Conservation (phyloP, 37 sponge, comb jelly and placozoan species). For the Lycopodina hypogea region DNA sequence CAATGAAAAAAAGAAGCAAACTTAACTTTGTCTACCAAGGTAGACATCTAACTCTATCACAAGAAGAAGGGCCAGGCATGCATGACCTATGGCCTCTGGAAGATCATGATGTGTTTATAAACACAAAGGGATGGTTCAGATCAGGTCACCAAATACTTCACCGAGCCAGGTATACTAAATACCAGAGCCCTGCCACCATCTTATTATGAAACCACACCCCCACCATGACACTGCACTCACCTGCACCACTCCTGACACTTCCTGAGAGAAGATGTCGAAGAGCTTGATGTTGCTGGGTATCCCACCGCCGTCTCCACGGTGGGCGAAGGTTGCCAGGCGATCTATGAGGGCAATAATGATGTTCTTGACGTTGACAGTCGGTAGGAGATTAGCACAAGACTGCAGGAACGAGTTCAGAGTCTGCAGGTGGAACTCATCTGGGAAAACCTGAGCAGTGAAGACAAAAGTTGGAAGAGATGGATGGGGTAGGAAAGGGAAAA, state of each 20-base stretch:
- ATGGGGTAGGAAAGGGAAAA: neutral
- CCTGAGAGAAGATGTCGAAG: conserved; percentile 96
- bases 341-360: conserved; percentile 92
- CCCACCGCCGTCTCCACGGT: conserved; percentile 78
- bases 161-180: no score
- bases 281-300: conserved; percentile 84
- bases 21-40: neutral
- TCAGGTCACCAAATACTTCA: no score
- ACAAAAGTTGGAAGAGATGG: neutral
- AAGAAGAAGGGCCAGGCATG: neutral
- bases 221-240: conserved; percentile 41
- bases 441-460: conserved; percentile 78
- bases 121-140: no score
- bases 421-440: conserved; percentile 96
- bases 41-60: no score
- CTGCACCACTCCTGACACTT: conserved; percentile 89
- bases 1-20: conserved; percentile 6
- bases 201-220: no score
- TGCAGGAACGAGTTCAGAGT: conserved; percentile 86
- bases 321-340: conserved; percentile 79
- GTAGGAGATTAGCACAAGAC: conserved; percentile 80
- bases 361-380: conserved; percentile 89
- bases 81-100: neutral
- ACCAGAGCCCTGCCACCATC: no score
- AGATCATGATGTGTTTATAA: no score